Conservation (phyloP, 1,140 invertebrate species). For the Drosophila tani region DNA sequence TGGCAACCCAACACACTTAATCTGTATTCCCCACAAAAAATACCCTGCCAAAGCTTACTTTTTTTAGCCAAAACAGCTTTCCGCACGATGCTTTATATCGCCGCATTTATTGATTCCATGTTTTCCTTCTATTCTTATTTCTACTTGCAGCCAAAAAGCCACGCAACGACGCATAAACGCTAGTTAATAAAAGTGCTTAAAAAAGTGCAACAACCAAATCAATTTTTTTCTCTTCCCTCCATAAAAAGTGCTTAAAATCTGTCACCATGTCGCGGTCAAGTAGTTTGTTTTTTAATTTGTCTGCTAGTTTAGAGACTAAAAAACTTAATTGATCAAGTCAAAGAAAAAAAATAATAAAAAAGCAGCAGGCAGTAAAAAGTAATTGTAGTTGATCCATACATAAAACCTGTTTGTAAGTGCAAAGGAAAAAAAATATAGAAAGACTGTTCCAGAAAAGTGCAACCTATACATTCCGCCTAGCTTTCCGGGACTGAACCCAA, state of each 20-base stretch:
- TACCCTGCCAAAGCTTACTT: slow-evolving; percentile 32
- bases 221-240: slow-evolving; percentile 1
- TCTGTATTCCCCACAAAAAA: not conserved
- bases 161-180: slow-evolving; percentile 29
- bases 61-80: slow-evolving; percentile 45
- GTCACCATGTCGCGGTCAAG: slow-evolving; percentile 77
- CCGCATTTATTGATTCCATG: slow-evolving; percentile 58
- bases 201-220: slow-evolving; percentile 17
- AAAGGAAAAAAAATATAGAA: not conserved
- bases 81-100: slow-evolving; percentile 21
- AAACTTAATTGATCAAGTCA: slow-evolving; percentile 72
- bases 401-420: slow-evolving; percentile 18
- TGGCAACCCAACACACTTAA: not conserved
- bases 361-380: slow-evolving; percentile 5
- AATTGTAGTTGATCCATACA: slow-evolving; percentile 5
- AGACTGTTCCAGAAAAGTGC: slow-evolving; percentile 44
- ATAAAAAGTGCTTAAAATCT: slow-evolving; percentile 32
- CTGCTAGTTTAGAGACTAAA: slow-evolving; percentile 81
- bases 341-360: slow-evolving; percentile 6
- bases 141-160: slow-evolving; percentile 60
- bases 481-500: slow-evolving; percentile 20
- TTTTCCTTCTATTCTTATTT: slow-evolving; percentile 31
- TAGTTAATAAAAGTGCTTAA: slow-evolving; percentile 35
- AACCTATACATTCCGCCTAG: slow-evolving; percentile 27
- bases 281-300: slow-evolving; percentile 68